These are phyloP conservation scores for Sminthurides bifidus DNA, from an alignment of 1,140 invertebrate genomes.

Conservation along the genomic window DNA sequence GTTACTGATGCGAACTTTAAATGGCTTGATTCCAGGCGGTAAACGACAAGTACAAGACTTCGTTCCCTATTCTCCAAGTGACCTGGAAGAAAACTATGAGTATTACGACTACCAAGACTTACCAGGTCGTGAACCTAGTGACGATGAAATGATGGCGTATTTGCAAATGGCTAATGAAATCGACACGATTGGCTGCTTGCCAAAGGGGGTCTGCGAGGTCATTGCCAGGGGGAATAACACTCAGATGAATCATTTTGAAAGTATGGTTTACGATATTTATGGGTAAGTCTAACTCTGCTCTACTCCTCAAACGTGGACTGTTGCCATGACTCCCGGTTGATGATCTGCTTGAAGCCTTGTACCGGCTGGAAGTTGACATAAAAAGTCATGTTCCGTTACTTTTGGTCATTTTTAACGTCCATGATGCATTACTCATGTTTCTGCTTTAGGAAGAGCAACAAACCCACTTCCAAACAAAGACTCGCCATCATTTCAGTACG, in stretches of 20 bases:
- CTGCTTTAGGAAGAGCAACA: no score
- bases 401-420: no score
- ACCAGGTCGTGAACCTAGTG: slow-evolving; percentile 16
- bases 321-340: no score
- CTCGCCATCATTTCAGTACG: neutral
- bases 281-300: no score
- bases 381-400: no score
- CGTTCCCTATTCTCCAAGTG: neutral
- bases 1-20: no score
- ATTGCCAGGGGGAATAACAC: slow-evolving; percentile 19
- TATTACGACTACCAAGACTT: slow-evolving; percentile 4
- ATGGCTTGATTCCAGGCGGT: neutral
- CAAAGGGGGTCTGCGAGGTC: slow-evolving; percentile 27
- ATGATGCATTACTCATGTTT: no score
- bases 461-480: no score
- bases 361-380: no score
- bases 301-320: no score
- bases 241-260: slow-evolving; percentile 18
- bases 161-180: slow-evolving; percentile 18
- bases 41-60: slow-evolving; percentile 1
- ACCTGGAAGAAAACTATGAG: neutral
- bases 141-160: slow-evolving; percentile 24
- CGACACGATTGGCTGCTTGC: slow-evolving; percentile 19
- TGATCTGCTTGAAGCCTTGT: no score
- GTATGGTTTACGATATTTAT: slow-evolving; percentile 11